Conservation (phyloP, 2,113 vertebrate species). For the Notothenia coriiceps region DNA sequence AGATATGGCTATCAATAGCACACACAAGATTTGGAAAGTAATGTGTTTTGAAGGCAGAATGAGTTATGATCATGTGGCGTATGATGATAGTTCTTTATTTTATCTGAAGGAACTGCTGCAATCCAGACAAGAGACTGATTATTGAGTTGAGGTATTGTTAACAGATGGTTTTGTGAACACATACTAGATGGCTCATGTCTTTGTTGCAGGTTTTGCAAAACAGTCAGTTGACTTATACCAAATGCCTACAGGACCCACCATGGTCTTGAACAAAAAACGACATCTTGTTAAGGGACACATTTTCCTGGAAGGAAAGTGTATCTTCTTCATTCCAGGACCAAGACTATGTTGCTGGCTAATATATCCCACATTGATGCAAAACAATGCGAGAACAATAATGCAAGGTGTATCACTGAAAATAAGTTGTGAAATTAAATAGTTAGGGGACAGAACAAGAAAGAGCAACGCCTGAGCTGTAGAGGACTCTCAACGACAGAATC, state of each 20-base stretch:
- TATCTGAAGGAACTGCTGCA: too few relatives aligned
- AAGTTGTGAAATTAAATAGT: not conserved
- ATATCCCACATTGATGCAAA: not conserved
- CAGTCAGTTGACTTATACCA: constrained; percentile 5
- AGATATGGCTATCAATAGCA: not conserved
- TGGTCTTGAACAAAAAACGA: not conserved
- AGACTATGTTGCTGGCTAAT: not conserved
- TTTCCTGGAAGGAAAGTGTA: not conserved
- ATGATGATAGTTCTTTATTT: too few relatives aligned
- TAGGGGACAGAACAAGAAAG: not conserved
- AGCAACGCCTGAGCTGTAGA: too few relatives aligned
- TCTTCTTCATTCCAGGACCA: not conserved
- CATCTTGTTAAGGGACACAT: not conserved
- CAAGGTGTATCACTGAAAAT: not conserved
- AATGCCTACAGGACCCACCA: not conserved
- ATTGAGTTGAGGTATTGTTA: constrained; percentile 13
- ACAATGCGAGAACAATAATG: not conserved
- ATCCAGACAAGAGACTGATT: too few relatives aligned
- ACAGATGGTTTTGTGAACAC: constrained; percentile 47
- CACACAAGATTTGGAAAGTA: too few relatives aligned
- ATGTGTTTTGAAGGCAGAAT: too few relatives aligned
- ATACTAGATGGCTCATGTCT: constrained; percentile 2
- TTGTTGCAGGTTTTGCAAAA: constrained; percentile 18
- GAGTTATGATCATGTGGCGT: too few relatives aligned
- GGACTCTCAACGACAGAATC: too few relatives aligned